Evolutionary conservation across 2,113 vertebrate species (phyloP), one percentile per base, ranked within the genome.

Genomic region (Chelonoidis abingdonii): DNA sequence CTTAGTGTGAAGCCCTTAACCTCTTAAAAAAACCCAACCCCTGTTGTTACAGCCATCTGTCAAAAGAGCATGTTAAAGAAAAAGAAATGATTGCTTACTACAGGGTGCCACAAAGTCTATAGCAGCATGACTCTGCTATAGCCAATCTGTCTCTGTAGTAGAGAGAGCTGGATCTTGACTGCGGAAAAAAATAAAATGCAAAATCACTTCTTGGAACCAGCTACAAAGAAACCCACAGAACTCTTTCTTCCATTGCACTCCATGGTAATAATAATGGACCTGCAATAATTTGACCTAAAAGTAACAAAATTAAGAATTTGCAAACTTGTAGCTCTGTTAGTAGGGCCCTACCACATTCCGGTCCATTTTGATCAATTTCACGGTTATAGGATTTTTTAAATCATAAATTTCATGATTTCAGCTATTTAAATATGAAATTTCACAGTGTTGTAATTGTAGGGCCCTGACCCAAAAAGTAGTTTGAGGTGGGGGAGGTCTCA

Each of bases 1-100:
- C 29, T 47, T 87, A 76, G 1, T 82, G 47, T 91, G 69, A 89
- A 86, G 92, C 84, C 72, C 84, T 35, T 93, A 94, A 96, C 80
- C 50, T 94, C 14, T 47, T 57, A 12, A 94, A 92, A 82, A 53
- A 4, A 41, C 41, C 1, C 91, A 22, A 10, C 35, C 86, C 11
- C n/a, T 52, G 31, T 16, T 75, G 27, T 1, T 86, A 38, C n/a
- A n/a, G 29, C 17, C 19, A 6, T 56, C 13, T 88, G 2, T 56
- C 44, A 29, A 2, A 89, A 65, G 10, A 41, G 50, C n/a, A 3
- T 80, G 62, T 89, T 87, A 92, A 57, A 89, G 22, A 47, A 80
- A 80, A 86, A 65, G 75, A 78, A 25, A 79, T 54, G 9, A 87
- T 16, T 35, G 29, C 44, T 79, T 56, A 57, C 27, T 59, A 59